Evolutionary conservation across 1,140 invertebrate species (phyloP), one percentile per base, ranked within the genome.

Genomic region (Planococcus citri): DNA sequence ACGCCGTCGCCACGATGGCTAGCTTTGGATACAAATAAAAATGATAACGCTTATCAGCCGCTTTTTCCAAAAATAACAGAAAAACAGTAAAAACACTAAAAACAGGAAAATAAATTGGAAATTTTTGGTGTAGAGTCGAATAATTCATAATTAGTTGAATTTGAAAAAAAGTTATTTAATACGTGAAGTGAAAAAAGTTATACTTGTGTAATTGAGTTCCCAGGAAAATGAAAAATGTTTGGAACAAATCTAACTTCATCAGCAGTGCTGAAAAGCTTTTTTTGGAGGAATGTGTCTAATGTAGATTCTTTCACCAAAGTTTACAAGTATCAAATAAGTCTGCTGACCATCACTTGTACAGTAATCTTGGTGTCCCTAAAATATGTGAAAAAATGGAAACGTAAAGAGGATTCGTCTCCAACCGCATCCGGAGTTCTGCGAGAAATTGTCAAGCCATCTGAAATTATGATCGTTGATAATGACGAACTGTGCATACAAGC

Each of bases 381-480:
- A 51, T 51, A 20, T 17, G n/a, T n/a, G 2, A 51, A 51, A 51
- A 51, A 20, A 17, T n/a, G 10, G 17, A 51, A 51, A 51, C 4
- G 17, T 51, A 33, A 4, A 20, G 41, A 51, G 17, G n/a, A 51
- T n/a, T n/a, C n/a, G n/a, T n/a, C n/a, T n/a, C n/a, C n/a, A 51
- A 51, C 41, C 41, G 4, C 41, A 12, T 33, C 4, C 41, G 17
- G 17, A 51, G 17, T 51, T 6, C 41, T 51, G 6, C 2, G 17
- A 51, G 41, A 51, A 51, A 33, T 33, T 33, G 29, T 20, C 3
- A 17, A 6, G 17, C 41, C 41, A 51, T 2, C 3, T n/a, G 41
- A 69, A 69, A 71, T 71, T 60, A 20, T 37, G 67, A 14, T 71
- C 25, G 67, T 71, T 21, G 51, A 71, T 20, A 21, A 67, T 21